Conservation (phyloP, 2,113 vertebrate genomes). For the Anseranas semipalmata region DNA sequence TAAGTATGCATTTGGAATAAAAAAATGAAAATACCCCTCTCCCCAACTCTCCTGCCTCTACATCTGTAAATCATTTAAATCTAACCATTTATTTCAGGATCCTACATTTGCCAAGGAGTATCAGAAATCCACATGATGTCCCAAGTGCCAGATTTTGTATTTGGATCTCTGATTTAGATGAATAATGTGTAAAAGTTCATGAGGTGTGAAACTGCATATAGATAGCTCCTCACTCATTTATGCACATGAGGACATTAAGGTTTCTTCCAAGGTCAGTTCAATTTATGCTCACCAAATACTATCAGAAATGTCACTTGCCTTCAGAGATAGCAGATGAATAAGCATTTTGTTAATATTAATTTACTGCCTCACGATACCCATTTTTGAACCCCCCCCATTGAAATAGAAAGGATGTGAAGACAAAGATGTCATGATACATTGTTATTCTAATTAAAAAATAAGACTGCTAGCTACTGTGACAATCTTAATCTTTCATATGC, state of each 20-base stretch:
- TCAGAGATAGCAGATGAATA: conserved; percentile 4
- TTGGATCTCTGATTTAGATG: conserved; percentile 52
- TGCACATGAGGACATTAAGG: conserved; percentile 47
- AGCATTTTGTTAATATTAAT: conserved; percentile 21
- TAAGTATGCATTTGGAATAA: conserved; percentile 9
- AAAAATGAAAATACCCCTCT: neutral
- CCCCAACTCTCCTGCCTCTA: neutral
- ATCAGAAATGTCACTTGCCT: conserved; percentile 23
- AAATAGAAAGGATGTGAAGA: neutral
- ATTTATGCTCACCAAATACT: conserved; percentile 45
- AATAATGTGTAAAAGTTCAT: conserved; percentile 70
- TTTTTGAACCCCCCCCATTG: neutral
- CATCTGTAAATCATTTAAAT: conserved; percentile 42
- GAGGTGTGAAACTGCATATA: conserved; percentile 69
- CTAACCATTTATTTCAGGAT: conserved; percentile 3
- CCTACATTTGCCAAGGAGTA: conserved; percentile 2
- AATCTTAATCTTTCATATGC: neutral
- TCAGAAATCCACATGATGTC: conserved; percentile 34
- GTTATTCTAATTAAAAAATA: neutral
- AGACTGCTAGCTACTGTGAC: neutral
- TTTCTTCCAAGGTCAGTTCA: conserved; percentile 67
- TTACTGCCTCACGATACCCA: neutral
- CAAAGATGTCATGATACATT: neutral
- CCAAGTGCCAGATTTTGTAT: conserved; percentile 58
- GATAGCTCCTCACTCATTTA: conserved; percentile 53